These are phyloP conservation scores for Gerris buenoi DNA, from an alignment of 1,140 invertebrate genomes.

Conservation along the genomic window DNA sequence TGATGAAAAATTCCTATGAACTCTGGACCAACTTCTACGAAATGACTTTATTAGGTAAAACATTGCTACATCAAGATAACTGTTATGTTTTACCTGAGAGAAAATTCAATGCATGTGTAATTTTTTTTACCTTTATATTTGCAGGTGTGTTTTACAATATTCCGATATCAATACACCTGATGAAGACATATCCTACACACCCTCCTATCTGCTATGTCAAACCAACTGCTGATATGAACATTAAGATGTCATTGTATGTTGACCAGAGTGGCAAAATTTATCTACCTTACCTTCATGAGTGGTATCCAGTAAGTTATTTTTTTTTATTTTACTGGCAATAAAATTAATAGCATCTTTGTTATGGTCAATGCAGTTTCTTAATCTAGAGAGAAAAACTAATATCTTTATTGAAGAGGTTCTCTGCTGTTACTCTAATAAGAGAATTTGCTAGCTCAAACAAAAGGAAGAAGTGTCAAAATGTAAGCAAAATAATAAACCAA, in stretches of 20 bases:
- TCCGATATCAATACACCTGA: constrained; percentile 87
- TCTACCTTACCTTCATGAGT: constrained; percentile 91
- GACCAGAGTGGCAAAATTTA: constrained; percentile 93
- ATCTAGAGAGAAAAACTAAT: too few species aligned
- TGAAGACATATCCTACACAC: constrained; percentile 93
- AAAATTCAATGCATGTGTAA: background rate
- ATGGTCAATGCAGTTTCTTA: too few species aligned
- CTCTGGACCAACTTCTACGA: too few species aligned
- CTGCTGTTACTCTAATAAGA: too few species aligned
- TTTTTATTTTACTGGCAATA: too few species aligned
- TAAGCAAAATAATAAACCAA: too few species aligned
- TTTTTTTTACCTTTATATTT: constrained; percentile 14
- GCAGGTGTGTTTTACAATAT: constrained; percentile 81
- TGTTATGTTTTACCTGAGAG: background rate
- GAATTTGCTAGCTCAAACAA: too few species aligned
- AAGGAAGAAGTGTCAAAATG: too few species aligned
- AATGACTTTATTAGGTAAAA: background rate
- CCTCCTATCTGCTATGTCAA: constrained; percentile 96
- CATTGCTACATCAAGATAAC: background rate
- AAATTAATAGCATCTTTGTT: too few species aligned
- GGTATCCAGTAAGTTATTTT: constrained; percentile 72
- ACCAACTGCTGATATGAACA: constrained; percentile 88
- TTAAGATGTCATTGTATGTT: constrained; percentile 85
- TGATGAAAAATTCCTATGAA: too few species aligned
- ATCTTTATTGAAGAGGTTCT: too few species aligned